Percentiles rank a stretch among this genome's conserved stretches.
Evolutionary conservation across 2,113 vertebrate genomes (phyloP).

Genomic region (Dipodomys stephensi): DNA sequence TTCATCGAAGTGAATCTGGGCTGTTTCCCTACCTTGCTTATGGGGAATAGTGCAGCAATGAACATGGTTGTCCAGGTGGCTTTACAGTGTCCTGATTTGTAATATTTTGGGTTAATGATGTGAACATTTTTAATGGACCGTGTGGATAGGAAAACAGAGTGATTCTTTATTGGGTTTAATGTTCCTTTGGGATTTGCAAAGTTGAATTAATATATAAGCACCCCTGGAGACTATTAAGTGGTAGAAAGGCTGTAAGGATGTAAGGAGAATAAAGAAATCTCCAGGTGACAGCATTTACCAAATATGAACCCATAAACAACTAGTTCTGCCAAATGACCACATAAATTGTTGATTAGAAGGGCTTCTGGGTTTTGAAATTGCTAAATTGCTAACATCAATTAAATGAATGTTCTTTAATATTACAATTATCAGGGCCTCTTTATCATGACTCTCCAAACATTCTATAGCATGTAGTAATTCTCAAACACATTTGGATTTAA

Average conservation of each 20-base stretch:
- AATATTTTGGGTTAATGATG: too few species aligned
- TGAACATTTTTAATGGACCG: not conserved
- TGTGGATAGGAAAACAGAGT: not conserved
- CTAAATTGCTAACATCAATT: not conserved
- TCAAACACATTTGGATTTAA: conserved; percentile 22
- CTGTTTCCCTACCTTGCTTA: too few species aligned
- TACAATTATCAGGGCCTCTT: not conserved
- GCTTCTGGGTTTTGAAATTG: not conserved
- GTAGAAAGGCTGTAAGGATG: not conserved
- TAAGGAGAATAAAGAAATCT: not conserved
- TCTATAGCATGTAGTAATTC: not conserved
- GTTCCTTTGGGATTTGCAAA: not conserved
- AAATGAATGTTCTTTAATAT: not conserved
- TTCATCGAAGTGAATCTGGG: too few species aligned
- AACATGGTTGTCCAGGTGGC: too few species aligned
- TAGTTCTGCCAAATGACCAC: not conserved
- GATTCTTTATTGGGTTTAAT: not conserved
- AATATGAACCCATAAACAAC: not conserved
- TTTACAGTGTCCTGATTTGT: too few species aligned
- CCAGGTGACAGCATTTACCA: not conserved
- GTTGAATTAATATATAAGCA: not conserved
- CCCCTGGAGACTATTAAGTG: not conserved
- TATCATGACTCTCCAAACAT: not conserved
- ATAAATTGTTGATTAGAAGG: not conserved
- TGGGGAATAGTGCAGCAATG: too few species aligned